Evolutionary conservation across 2,113 vertebrate species (phyloP).

Genomic region (Panurus biarmicus): DNA sequence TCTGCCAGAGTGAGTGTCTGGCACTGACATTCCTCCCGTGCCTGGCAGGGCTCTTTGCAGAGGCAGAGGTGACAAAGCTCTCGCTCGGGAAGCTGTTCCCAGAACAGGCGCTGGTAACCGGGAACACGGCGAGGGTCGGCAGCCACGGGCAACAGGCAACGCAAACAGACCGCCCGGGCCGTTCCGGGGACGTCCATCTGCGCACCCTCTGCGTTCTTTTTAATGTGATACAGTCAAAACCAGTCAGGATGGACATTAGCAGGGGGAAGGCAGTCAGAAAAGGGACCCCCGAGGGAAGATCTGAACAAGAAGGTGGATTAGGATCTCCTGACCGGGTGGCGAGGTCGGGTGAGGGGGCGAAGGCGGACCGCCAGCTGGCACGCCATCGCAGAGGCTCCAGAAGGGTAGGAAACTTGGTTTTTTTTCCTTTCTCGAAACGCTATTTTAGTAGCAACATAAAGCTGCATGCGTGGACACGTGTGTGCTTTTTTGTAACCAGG

Average conservation of each 20-base stretch:
- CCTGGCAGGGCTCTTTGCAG: not conserved
- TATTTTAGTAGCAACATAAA: not conserved
- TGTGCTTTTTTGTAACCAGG: not conserved
- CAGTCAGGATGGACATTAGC: not conserved
- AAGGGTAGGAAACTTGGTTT: not conserved
- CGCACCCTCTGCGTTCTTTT: not conserved
- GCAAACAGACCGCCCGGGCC: not conserved
- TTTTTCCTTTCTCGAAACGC: not conserved
- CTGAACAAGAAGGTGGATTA: not conserved
- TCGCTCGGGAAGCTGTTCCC: not conserved
- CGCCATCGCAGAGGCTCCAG: not conserved
- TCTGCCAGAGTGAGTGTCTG: not conserved
- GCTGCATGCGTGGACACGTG: not conserved
- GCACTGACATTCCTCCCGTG: not conserved
- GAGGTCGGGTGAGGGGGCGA: not conserved
- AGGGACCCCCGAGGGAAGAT: not conserved
- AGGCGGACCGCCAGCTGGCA: not conserved
- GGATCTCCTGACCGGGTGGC: rapidly evolving
- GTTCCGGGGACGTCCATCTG: rapidly evolving
- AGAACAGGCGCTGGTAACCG: too few relatives aligned
- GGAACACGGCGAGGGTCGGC: not conserved
- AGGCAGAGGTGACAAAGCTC: not conserved
- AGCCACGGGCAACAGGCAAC: not conserved
- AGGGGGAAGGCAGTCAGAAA: not conserved
- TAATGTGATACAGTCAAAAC: not conserved